These are phyloP conservation scores for Polypedilum pembai DNA, from an alignment of 1,140 invertebrate species.

Conservation along the genomic window DNA sequence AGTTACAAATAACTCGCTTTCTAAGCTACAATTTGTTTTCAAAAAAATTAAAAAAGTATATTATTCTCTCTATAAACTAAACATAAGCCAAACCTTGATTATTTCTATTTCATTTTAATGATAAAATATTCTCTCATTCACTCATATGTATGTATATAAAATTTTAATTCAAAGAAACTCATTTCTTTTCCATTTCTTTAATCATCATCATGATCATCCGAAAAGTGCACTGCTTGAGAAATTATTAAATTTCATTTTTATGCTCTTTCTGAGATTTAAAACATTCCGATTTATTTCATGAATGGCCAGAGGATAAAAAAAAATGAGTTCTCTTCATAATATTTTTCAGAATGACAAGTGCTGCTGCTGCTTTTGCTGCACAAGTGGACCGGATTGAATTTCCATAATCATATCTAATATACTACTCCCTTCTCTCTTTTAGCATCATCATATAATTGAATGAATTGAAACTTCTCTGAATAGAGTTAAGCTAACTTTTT, in stretches of 20 bases:
- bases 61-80: no score
- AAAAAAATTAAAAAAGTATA: no score
- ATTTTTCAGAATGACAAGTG: not conserved
- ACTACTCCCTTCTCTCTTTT: not conserved
- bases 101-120: no score
- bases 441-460: slow-evolving; percentile 22
- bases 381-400: slow-evolving; percentile 24
- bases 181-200: not conserved
- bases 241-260: slow-evolving; percentile 28
- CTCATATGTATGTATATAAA: no score
- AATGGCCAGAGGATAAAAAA: not conserved
- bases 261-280: slow-evolving; percentile 24
- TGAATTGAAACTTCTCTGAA: slow-evolving; percentile 14
- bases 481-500: not conserved
- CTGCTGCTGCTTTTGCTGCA: not conserved
- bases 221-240: slow-evolving; percentile 10
- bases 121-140: no score
- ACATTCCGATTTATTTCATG: slow-evolving; percentile 12
- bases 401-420: slow-evolving; percentile 20
- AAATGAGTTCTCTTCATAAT: slow-evolving; percentile 3
- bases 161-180: not conserved
- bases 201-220: slow-evolving; percentile 7
- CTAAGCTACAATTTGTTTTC: no score
- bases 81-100: no score
- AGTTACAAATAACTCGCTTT: no score